Base-by-base conservation (phyloP, 1,140 invertebrate species). In the Drosophila arawakana region DNA sequence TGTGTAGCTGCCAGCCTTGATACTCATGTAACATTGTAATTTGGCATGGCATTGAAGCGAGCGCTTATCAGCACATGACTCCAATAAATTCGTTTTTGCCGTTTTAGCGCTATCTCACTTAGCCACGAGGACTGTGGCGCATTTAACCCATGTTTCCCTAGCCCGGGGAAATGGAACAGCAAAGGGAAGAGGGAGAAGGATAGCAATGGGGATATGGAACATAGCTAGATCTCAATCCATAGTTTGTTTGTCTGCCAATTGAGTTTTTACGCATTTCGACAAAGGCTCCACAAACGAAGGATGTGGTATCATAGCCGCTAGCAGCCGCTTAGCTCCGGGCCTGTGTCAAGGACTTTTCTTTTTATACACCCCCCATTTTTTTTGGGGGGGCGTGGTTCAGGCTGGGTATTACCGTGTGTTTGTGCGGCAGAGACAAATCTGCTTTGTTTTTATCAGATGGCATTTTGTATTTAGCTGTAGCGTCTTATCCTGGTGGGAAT, bases 401-500 rank as follows among this genome's bases (percentile, higher is more conserved):
- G 25, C 25, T 30, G 25, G 67, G 59, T 62, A 47, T 75, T 70
- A 67, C 15, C 11, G 46, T 58, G 35, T 37, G 61, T 52, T 50
- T 50, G 59, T 62, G 67, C 62, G 77, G 67, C 76, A 70, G 76
- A 70, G 73, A 90, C 86, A 90, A 90, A 90, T 90, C 86, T 90
- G 82, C 81, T 90, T 86, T 90, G 86, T 90, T 77, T 90, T 90
- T 90, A 90, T 90, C 86, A 80, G 86, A 91, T 91, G 70, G 74
- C 76, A 73, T 73, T 91, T 84, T 63, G 74, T 84, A 81, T 88
- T 81, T 88, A 84, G 77, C 75, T 65, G 70, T 18, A 59, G 63
- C 80, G 44, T 72, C 86, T 91, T 91, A 91, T 91, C 88, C 88
- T 91, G 88, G 88, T 91, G 88, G 88, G 88, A 91, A 91, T 61